A percentile compares a stretch with the other conserved stretches of the same genome.
Evolutionary conservation across 2,888 invertebrate species (phyloP).

Genomic region (Calameuta pallipes): DNA sequence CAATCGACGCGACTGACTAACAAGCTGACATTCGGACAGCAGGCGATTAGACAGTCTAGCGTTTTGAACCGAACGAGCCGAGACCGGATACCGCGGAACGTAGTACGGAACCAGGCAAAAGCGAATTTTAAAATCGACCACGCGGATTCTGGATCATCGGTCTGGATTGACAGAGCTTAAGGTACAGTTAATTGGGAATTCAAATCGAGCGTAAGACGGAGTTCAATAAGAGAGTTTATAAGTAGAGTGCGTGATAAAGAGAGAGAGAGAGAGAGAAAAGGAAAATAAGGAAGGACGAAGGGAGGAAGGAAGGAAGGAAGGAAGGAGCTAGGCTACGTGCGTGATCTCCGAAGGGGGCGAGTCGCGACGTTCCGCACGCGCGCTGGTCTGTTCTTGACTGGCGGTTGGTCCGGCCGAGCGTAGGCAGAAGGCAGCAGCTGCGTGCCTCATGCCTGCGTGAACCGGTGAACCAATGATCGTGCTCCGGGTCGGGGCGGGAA

Average conservation of each 20-base stretch:
- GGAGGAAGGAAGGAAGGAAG: conserved; percentile 22
- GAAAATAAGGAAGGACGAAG: conserved; percentile 1
- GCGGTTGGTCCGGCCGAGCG: conserved; percentile 13
- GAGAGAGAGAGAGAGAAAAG: background rate
- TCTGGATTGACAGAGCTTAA: background rate
- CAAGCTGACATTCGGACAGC: background rate
- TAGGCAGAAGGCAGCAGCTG: conserved; percentile 44
- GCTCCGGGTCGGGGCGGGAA: conserved; percentile 36
- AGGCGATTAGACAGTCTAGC: background rate
- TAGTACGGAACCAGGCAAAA: background rate
- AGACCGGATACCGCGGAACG: background rate
- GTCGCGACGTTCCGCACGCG: conserved; percentile 10
- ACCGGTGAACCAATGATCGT: conserved; percentile 63
- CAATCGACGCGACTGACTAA: background rate
- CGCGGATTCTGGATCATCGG: background rate
- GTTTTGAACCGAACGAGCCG: background rate
- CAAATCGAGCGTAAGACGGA: background rate
- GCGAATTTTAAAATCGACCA: background rate
- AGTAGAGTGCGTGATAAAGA: background rate
- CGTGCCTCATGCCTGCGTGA: conserved; percentile 56
- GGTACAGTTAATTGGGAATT: too few relatives aligned
- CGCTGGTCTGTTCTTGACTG: conserved; percentile 10
- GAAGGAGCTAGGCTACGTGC: conserved; percentile 35
- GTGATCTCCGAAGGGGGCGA: conserved; percentile 1
- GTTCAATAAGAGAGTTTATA: background rate